phyloP scores from a whole-genome alignment of 2,888 invertebrate species.

The Eupithecia subfuscata region DNA sequence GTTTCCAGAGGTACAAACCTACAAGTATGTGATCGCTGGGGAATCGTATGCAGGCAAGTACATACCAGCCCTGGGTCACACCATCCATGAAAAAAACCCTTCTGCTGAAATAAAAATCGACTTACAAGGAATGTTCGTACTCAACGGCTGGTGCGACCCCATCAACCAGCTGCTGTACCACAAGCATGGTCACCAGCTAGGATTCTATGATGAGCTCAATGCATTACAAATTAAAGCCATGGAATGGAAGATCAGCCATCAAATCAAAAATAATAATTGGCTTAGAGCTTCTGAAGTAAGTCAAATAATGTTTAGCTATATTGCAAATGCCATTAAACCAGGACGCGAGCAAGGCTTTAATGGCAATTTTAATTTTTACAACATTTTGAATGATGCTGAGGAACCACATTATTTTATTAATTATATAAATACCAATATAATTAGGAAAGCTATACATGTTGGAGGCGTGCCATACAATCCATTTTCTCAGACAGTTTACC shows the following conservation, averaged over 20 bases:
- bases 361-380: conserved; percentile 81
- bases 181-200: conserved; percentile 86
- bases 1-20: no score
- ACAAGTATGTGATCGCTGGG: no score
- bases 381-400: neutral
- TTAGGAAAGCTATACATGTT: conserved; percentile 23
- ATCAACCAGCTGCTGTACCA: no score
- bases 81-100: no score
- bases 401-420: neutral
- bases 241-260: conserved; percentile 84
- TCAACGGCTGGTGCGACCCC: no score
- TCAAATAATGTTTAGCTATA: conserved; percentile 67
- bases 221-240: conserved; percentile 81
- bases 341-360: conserved; percentile 62
- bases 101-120: no score
- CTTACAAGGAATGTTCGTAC: no score
- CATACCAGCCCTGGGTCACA: no score
- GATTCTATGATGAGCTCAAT: conserved; percentile 86
- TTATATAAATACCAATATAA: neutral
- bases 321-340: neutral
- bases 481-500: neutral
- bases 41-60: no score
- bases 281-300: conserved; percentile 80
- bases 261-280: conserved; percentile 86
- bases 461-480: conserved; percentile 13